A percentile compares a stretch with the other conserved stretches of the same genome.
Evolutionary conservation across 2,888 invertebrate species (phyloP).

Genomic region (Venustoraphidia nigricollis): DNA sequence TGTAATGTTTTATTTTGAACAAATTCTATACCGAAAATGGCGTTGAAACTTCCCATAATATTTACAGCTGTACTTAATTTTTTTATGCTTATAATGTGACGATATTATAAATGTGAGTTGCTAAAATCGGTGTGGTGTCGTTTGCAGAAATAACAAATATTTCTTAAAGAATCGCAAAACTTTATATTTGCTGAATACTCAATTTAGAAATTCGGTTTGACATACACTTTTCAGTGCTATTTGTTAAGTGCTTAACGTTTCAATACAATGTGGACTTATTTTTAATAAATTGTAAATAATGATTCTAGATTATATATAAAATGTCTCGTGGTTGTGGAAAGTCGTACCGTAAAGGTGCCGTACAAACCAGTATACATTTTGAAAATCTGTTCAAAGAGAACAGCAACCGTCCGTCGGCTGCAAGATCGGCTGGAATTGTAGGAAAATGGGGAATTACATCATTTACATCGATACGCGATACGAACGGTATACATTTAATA

Average conservation of each 20-base stretch:
- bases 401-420: slow-evolving; percentile 75
- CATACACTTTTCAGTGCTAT: too few relatives aligned
- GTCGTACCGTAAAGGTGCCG: slow-evolving; percentile 25
- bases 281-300: background rate
- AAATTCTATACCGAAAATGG: too few relatives aligned
- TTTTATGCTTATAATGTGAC: too few relatives aligned
- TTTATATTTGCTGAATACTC: too few relatives aligned
- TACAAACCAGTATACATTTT: slow-evolving; percentile 42
- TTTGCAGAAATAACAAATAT: too few relatives aligned
- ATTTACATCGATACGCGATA: slow-evolving; percentile 76
- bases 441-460: slow-evolving; percentile 93
- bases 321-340: slow-evolving; percentile 33
- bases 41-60: too few relatives aligned
- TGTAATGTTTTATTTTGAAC: too few relatives aligned
- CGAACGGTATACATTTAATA: slow-evolving; percentile 41
- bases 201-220: too few relatives aligned
- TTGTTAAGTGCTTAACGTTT: background rate
- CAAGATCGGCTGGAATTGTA: slow-evolving; percentile 78
- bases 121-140: too few relatives aligned
- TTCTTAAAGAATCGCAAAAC: too few relatives aligned
- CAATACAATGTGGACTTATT: background rate
- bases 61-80: too few relatives aligned
- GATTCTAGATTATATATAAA: slow-evolving; percentile 3
- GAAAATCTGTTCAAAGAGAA: slow-evolving; percentile 55
- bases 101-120: too few relatives aligned